These are phyloP conservation scores for Euleptes europaea DNA, from an alignment of 2,113 vertebrate genomes.

Conservation along the genomic window DNA sequence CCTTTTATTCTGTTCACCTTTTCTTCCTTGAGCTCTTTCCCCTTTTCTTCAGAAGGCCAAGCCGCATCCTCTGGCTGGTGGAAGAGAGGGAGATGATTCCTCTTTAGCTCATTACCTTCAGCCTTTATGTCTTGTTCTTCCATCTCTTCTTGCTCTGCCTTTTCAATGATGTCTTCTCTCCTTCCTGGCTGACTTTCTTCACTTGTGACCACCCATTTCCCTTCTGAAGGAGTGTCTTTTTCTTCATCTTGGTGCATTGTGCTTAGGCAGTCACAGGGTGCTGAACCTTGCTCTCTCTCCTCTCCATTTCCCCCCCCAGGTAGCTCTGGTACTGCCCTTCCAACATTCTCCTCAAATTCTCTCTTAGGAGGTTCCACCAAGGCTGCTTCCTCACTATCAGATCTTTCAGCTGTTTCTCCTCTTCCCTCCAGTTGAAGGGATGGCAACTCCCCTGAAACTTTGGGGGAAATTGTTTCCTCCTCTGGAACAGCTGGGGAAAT, in stretches of 20 bases:
- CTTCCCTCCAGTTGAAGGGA: constrained; percentile 41
- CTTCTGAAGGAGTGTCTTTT: constrained; percentile 25
- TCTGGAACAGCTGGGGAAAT: constrained; percentile 60
- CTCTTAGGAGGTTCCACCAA: constrained; percentile 66
- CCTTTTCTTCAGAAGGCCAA: constrained; percentile 33
- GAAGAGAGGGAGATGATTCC: constrained; percentile 57
- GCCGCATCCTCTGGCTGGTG: constrained; percentile 27
- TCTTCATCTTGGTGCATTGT: constrained; percentile 54
- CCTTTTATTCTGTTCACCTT: constrained; percentile 51
- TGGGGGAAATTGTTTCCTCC: constrained; percentile 66
- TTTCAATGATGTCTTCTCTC: constrained; percentile 88
- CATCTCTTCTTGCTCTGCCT: constrained; percentile 90
- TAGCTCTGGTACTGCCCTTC: constrained; percentile 47
- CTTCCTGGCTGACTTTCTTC: constrained; percentile 82
- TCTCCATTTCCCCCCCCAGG: constrained; percentile 50
- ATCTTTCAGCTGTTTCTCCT: constrained; percentile 60
- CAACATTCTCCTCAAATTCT: constrained; percentile 54
- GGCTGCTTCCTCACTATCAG: constrained; percentile 74
- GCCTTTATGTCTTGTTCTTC: constrained; percentile 78
- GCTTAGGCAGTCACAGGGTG: not conserved
- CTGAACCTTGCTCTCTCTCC: not conserved
- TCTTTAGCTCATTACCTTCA: constrained; percentile 66
- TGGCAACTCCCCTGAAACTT: constrained; percentile 62
- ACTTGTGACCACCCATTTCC: constrained; percentile 53
- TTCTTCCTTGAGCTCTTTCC: constrained; percentile 45